Evolutionary conservation across 2,888 invertebrate species (phyloP).

Genomic region (Rotaria socialis): DNA sequence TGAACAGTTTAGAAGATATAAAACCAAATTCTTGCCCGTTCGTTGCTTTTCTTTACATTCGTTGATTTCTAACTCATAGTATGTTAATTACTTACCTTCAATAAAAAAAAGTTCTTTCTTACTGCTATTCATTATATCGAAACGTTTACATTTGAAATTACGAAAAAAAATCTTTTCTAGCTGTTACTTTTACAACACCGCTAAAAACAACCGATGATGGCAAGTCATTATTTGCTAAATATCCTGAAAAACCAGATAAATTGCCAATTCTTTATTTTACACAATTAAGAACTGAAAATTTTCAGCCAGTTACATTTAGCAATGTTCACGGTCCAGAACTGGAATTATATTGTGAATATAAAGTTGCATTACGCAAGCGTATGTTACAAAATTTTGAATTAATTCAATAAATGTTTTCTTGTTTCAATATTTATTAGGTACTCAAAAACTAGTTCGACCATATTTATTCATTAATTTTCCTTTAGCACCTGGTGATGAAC

Average conservation of each 20-base stretch:
- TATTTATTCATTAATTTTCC: constrained; percentile 20
- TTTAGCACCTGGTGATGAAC: neutral
- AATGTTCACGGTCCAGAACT: constrained; percentile 9
- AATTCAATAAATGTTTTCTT: neutral
- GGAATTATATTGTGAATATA: constrained; percentile 22
- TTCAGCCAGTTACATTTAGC: neutral
- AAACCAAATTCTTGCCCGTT: no score
- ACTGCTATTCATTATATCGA: no score
- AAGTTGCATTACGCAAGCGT: constrained; percentile 18
- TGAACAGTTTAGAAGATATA: no score
- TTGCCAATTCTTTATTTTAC: neutral
- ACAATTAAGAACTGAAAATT: neutral
- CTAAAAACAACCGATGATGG: constrained; percentile 2
- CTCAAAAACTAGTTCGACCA: constrained; percentile 6
- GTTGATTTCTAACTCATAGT: no score
- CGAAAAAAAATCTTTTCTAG: neutral
- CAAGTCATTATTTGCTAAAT: constrained; percentile 1
- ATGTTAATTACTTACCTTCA: no score
- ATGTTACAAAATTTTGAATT: neutral
- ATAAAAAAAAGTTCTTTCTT: no score
- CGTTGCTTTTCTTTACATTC: no score
- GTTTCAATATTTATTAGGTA: neutral
- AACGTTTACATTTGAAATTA: no score
- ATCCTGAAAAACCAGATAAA: constrained; percentile 25
- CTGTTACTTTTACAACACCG: neutral